Evolutionary conservation across 2,888 invertebrate species (phyloP).

Genomic region (Drosophila prolongata): DNA sequence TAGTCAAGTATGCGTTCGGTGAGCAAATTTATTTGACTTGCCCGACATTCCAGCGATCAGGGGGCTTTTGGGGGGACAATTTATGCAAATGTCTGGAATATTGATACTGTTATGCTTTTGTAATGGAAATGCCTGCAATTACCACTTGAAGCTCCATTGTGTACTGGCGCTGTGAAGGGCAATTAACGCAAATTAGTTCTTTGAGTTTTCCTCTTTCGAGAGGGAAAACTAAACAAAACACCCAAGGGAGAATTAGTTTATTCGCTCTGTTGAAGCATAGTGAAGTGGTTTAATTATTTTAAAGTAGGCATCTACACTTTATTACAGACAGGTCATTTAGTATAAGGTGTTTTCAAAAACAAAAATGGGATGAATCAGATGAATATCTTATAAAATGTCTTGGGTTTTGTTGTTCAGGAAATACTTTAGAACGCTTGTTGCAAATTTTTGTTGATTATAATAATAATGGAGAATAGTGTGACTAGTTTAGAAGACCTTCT

Average conservation of each 20-base stretch:
- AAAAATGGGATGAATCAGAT: not conserved
- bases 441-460: no score
- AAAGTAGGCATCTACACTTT: constrained; percentile 1
- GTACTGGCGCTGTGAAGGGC: constrained; percentile 25
- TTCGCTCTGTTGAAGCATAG: not conserved
- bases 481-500: no score
- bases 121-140: constrained; percentile 51
- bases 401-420: not conserved
- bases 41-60: constrained; percentile 50
- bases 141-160: constrained; percentile 52
- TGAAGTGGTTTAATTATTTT: constrained; percentile 30
- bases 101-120: constrained; percentile 49
- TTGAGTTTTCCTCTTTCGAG: constrained; percentile 8
- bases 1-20: constrained; percentile 58
- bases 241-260: constrained; percentile 17
- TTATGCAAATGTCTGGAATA: constrained; percentile 45
- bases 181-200: constrained; percentile 51
- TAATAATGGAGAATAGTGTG: no score
- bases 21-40: constrained; percentile 63
- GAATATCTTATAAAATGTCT: not conserved
- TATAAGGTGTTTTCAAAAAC: not conserved
- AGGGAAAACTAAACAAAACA: constrained; percentile 17
- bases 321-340: not conserved
- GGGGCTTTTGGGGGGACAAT: constrained; percentile 15
- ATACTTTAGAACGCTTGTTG: no score